Conservation (phyloP, 2,888 invertebrate species). For the Tribolium freemani region DNA sequence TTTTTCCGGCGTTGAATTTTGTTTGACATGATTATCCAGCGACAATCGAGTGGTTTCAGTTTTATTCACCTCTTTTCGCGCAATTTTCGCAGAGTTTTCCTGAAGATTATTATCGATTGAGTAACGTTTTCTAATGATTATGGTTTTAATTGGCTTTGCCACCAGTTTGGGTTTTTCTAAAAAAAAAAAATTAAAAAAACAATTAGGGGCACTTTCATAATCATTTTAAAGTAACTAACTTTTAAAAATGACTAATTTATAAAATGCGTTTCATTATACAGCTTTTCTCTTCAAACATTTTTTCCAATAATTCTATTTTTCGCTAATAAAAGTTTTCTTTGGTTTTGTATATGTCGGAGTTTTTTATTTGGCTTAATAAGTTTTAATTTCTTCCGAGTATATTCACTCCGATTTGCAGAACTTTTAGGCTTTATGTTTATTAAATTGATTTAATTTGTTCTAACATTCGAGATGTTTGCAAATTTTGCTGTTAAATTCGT, state of each 20-base stretch:
- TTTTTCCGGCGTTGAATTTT: background rate
- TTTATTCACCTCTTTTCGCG: slow-evolving; percentile 6
- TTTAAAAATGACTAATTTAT: background rate
- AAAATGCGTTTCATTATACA: no score
- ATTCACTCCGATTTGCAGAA: no score
- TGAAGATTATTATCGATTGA: slow-evolving; percentile 22
- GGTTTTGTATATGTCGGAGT: no score
- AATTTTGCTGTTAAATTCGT: no score
- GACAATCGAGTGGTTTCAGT: background rate
- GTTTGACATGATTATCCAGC: background rate
- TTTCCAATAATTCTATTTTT: no score
- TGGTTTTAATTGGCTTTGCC: slow-evolving; percentile 30
- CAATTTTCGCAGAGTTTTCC: slow-evolving; percentile 2
- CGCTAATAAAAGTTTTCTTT: no score
- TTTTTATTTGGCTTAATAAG: no score
- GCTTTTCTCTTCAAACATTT: background rate
- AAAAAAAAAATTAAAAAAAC: background rate
- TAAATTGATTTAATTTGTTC: no score
- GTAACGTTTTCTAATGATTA: slow-evolving; percentile 33
- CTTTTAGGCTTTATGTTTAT: no score
- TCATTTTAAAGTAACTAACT: background rate
- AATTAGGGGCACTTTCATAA: background rate
- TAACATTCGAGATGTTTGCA: no score
- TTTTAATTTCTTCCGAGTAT: no score
- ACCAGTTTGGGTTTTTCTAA: slow-evolving; percentile 21